A percentile compares a stretch with the other conserved stretches of the same genome.
Evolutionary conservation across 2,797 vertebrate genomes (phyloP).

Genomic region (Falco novaeseelandiae): DNA sequence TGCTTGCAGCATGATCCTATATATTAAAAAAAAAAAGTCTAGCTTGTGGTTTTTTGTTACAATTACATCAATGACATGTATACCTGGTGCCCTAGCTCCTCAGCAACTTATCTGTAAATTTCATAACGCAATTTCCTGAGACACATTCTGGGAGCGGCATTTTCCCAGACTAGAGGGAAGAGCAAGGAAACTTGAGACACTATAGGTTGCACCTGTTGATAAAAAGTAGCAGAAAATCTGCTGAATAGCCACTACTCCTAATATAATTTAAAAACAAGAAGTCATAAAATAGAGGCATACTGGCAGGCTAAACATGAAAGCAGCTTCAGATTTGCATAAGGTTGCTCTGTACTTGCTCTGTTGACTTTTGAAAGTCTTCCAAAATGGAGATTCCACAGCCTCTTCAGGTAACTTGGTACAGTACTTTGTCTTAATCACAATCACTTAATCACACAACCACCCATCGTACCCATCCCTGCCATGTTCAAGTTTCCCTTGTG

Average conservation of each 20-base stretch:
- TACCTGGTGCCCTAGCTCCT: background rate
- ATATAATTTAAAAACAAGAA: background rate
- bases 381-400: background rate
- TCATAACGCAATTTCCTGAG: background rate
- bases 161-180: background rate
- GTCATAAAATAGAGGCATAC: background rate
- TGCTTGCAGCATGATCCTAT: background rate
- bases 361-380: background rate
- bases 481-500: background rate
- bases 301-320: background rate
- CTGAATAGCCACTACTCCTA: background rate
- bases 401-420: background rate
- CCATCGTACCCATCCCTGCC: accelerated
- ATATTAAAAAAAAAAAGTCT: background rate
- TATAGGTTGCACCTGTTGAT: background rate
- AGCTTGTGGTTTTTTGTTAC: background rate
- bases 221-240: background rate
- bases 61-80: background rate
- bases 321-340: background rate
- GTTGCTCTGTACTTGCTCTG: background rate
- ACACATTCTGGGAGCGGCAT: too few relatives aligned
- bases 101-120: background rate
- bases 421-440: too few relatives aligned
- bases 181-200: background rate
- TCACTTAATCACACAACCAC: too few relatives aligned